These are phyloP conservation scores for Noctua comes DNA, from an alignment of 2,888 invertebrate species.

Conservation along the genomic window DNA sequence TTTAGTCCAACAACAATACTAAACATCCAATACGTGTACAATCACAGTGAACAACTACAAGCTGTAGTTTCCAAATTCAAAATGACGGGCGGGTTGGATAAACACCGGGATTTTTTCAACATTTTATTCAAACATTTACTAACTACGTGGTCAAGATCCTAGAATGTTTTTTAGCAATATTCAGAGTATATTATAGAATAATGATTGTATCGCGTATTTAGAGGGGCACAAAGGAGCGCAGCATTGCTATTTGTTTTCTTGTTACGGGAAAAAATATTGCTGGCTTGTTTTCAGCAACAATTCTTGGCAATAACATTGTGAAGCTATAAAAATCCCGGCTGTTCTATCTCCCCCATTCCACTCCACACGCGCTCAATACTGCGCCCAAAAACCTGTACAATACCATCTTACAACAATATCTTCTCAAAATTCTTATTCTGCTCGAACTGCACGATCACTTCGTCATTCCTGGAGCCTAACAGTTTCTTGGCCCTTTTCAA, in stretches of 20 bases:
- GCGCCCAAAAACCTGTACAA: constrained; percentile 55
- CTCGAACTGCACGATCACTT: constrained; percentile 75
- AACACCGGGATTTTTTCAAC: constrained; percentile 20
- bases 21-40: constrained; percentile 47
- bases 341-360: neutral
- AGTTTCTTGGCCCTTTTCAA: constrained; percentile 83
- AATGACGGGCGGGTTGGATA: constrained; percentile 23
- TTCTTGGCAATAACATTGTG: neutral
- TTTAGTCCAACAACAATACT: constrained; percentile 59
- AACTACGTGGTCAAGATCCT: neutral
- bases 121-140: neutral
- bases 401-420: constrained; percentile 77
- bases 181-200: neutral
- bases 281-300: neutral
- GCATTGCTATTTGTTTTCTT: neutral
- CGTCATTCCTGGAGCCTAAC: constrained; percentile 76
- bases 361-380: constrained; percentile 40
- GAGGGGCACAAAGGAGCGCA: neutral
- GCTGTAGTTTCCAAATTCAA: constrained; percentile 28
- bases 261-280: neutral
- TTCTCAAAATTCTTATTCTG: constrained; percentile 71
- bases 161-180: neutral
- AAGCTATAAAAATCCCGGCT: neutral
- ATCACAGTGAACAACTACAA: constrained; percentile 42
- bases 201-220: neutral